Base-by-base conservation (phyloP, 2,888 invertebrate species). In the Clunio marinus region DNA sequence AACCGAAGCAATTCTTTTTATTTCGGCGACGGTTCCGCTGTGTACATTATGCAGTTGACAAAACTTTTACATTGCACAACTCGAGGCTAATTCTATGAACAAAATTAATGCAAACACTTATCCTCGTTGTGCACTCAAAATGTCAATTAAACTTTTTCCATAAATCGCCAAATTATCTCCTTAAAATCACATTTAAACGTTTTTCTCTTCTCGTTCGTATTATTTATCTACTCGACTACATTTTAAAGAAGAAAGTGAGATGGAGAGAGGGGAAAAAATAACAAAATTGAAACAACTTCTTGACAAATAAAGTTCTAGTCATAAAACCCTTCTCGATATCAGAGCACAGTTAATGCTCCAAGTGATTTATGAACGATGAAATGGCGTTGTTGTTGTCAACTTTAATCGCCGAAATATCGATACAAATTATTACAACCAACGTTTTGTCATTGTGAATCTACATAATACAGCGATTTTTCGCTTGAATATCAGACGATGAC, bases 381-480 rank as follows among this genome's bases (percentile, higher is more conserved):
- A 57, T 57, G 4, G 5, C 10, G 27, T 57, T 27, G 57, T 22
- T 51, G 22, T 51, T 15, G 57, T 27, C 2, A 10, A 28, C 32
- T 59, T 59, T 59, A 59, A 59, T 59, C 59, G 32, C 22, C n/a
- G 15, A 59, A 35, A 59, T 59, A 59, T 59, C 32, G 35, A 59
- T 59, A 59, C 59, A 59, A 59, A 59, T 59, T 59, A 59, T 59
- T 59, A 59, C 60, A 35, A 20, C 60, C 32, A 58, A 22, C n/a
- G n/a, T 24, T 25, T 24, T 8, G 24, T 8, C 24, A 20, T 24
- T 24, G 5, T 8, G 45, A 10, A 60, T 63, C 45, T 63, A 41
- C 62, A 63, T 63, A 57, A 17, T n/a, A 45, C 45, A 3, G 51
- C 3, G 59, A 28, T 35, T 35, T 35, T 25, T 7, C 20, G 4